Base-by-base conservation (phyloP, 2,113 vertebrate genomes). In the Odobenus rosmarus region DNA sequence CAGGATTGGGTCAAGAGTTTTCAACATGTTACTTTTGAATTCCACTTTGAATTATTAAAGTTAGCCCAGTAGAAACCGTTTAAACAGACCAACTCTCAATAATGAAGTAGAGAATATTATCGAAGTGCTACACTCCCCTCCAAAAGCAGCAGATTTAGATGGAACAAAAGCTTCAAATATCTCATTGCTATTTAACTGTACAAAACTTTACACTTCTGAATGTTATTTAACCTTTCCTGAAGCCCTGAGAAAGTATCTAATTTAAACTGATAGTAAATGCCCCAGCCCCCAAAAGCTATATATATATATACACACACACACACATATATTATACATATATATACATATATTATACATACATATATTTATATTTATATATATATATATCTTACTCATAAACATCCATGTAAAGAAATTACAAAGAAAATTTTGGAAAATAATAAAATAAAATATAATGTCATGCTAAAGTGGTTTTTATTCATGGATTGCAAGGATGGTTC, bases 91-190 rank as follows among this genome's bases (percentile, higher is more conserved):
- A 23, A 33, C 42, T 55, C 81, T 19, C 16, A 69, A 21, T 42
- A 69, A 81, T 49, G 23, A 53, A 46, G 15, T 33, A 82, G 28
- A 82, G 36, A 71, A 16, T 91, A 26, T 33, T 81, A 91, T 53
- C 33, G 46, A 55, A 79, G 9, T 36, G 3, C 6, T 80, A 80
- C 33, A 1, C 19, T 28, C n/a, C 2, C 24, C 1, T 1, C 0
- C 15, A 26, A 51, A 59, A 57, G 51, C 28, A 71, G 19, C 28
- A 57, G 19, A 57, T 92, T 82, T 71, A 21, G 11, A 33, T 42
- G 26, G 26, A 42, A 81, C 18, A 31, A 42, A 67, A 67, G 33
- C n/a, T 23, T 80, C 76, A 55, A 33, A 69, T 36, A 33, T 81
- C 89, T 57, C 51, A 81, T 28, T 11, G 4, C 3, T 71, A 15